phyloP scores from a whole-genome alignment of 2,888 invertebrate species.

The Apomyelois bistriatella region DNA sequence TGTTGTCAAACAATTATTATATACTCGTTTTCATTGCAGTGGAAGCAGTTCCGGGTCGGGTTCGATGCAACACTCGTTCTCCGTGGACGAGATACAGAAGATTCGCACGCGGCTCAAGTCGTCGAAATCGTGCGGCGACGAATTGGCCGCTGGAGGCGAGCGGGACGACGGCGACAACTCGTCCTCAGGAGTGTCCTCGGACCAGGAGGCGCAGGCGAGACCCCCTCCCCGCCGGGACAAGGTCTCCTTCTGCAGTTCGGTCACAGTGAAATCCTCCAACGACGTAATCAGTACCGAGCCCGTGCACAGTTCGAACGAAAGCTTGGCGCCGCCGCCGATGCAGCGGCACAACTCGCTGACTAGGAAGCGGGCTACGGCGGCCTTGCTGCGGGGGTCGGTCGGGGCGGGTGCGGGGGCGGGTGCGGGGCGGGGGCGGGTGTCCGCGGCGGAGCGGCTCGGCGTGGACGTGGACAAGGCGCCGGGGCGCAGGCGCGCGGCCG shows the following conservation, averaged over 20 bases:
- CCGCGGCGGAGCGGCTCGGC: constrained; percentile 69
- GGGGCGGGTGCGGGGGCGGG: constrained; percentile 38
- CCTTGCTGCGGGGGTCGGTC: constrained; percentile 69
- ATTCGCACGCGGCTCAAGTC: constrained; percentile 91
- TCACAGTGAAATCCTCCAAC: constrained; percentile 72
- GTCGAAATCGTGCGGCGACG: constrained; percentile 93
- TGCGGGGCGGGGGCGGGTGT: constrained; percentile 39
- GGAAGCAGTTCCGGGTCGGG: constrained; percentile 87
- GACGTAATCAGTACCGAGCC: constrained; percentile 78
- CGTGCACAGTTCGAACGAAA: constrained; percentile 72
- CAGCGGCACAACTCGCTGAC: constrained; percentile 83
- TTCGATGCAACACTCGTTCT: constrained; percentile 91
- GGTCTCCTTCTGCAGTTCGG: constrained; percentile 74
- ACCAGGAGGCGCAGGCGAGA: constrained; percentile 82
- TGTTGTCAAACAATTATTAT: no score
- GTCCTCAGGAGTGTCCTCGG: constrained; percentile 92
- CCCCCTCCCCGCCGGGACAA: constrained; percentile 60
- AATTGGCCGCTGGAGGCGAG: constrained; percentile 76
- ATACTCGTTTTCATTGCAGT: constrained; percentile 56
- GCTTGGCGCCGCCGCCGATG: constrained; percentile 64
- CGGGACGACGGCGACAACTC: constrained; percentile 92
- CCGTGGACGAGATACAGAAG: constrained; percentile 93
- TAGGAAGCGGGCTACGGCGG: constrained; percentile 80
- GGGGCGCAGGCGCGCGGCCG: constrained; percentile 82
- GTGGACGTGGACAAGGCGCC: constrained; percentile 62